A percentile compares a stretch with the other conserved stretches of the same genome.
Evolutionary conservation across 2,888 invertebrate genomes (phyloP).

Genomic region (Acleris laterana): DNA sequence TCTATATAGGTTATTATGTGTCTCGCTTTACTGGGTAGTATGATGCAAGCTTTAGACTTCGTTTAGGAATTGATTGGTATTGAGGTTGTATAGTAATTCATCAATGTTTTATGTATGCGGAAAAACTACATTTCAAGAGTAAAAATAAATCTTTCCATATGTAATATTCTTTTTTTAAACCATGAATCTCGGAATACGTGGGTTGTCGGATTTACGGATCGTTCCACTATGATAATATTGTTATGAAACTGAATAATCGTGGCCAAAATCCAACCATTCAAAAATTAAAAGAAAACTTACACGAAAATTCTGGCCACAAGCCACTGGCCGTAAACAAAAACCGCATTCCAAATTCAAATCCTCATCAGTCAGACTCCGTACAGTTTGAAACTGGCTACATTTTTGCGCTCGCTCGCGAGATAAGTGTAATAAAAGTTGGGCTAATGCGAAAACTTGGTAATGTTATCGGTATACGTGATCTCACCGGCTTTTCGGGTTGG

Average conservation of each 20-base stretch:
- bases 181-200: no score
- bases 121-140: no score
- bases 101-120: no score
- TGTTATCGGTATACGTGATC: slow-evolving; percentile 84
- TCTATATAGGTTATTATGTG: no score
- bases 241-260: not conserved
- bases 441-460: slow-evolving; percentile 82
- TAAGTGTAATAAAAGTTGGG: slow-evolving; percentile 82
- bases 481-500: slow-evolving; percentile 71
- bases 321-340: slow-evolving; percentile 23
- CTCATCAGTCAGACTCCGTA: slow-evolving; percentile 41
- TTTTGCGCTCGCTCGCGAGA: slow-evolving; percentile 68
- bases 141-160: no score
- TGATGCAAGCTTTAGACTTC: no score
- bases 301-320: slow-evolving; percentile 6
- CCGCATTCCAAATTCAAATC: slow-evolving; percentile 40
- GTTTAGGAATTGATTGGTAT: no score
- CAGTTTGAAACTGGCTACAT: slow-evolving; percentile 50
- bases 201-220: no score
- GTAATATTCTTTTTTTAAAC: no score
- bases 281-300: not conserved
- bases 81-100: no score
- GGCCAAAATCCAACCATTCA: not conserved
- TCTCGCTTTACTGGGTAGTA: no score
- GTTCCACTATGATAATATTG: no score